Base-by-base conservation (phyloP, 2,113 vertebrate genomes). In the Rhinolophus ferrumequinum region DNA sequence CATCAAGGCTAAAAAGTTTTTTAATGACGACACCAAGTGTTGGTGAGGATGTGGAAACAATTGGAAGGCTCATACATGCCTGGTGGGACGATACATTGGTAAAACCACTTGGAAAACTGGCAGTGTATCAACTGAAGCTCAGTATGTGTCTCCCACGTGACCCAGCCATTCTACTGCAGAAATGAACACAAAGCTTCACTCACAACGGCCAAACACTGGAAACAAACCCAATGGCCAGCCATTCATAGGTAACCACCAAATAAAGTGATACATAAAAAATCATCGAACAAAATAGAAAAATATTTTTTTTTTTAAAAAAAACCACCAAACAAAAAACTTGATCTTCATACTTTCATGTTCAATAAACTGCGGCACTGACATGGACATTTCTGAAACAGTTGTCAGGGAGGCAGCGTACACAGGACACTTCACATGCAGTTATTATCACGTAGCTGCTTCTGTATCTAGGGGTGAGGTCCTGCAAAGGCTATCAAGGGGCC, bases 71-170 rank as follows among this genome's bases (percentile, higher is more conserved):
- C 56, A 21, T 1, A 50, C 21, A 19, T 1, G 33, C 56, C 28
- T 21, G 70, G 12, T 7, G 52, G 56, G 38, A 38, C 38, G 2
- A 9, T 8, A 26, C 24, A 22, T 6, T 30, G 41, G 54, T 35
- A 33, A 92, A 67, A 52, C 3, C 28, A 8, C 75, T 6, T 14
- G 10, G 62, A 41, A 64, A 70, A 24, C 8, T 1, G 41, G 56
- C 26, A 28, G 2, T 5, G 2, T 5, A 11, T 18, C 50, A 38
- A 13, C n/a, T 16, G n/a, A 28, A 67, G 47, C 67, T 76, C 21
- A 22, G 1, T 10, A 28, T 4, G 8, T 47, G 24, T 33, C 79
- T 18, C 6, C 30, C 9, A 0, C 16, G 35, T 14, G 5, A 54
- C 50, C 66, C 18, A 50, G 69, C 30, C 26, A n/a, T 26, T 21